These are phyloP conservation scores for Elmis aenea DNA, from an alignment of 2,888 invertebrate genomes.

Conservation along the genomic window DNA sequence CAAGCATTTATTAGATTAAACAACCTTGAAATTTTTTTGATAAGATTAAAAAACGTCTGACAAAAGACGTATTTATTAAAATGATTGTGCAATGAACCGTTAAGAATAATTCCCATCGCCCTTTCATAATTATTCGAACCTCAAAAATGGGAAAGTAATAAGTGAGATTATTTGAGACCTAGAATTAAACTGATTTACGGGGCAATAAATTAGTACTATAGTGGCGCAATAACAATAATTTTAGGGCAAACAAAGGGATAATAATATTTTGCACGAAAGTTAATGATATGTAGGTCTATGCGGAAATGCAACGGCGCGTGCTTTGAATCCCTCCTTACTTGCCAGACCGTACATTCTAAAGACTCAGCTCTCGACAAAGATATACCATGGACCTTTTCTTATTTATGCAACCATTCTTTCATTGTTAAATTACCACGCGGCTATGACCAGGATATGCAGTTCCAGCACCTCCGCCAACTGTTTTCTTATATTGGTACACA, in stretches of 20 bases:
- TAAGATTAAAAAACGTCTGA: too few relatives aligned
- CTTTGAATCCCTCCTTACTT: conserved; percentile 26
- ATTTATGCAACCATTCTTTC: conserved; percentile 25
- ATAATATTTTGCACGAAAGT: conserved; percentile 11
- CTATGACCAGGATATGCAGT: conserved; percentile 6
- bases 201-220: too few relatives aligned
- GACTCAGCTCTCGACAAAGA: conserved; percentile 28
- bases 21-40: too few relatives aligned
- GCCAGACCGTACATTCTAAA: conserved; percentile 25
- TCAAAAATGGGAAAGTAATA: too few relatives aligned
- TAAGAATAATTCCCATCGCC: too few relatives aligned
- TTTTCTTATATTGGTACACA: conserved; percentile 26
- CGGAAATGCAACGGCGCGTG: conserved; percentile 37
- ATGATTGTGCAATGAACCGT: too few relatives aligned
- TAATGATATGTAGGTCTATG: conserved; percentile 23
- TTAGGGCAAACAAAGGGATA: background rate
- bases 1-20: too few relatives aligned
- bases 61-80: too few relatives aligned
- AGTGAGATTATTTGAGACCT: too few relatives aligned
- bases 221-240: too few relatives aligned
- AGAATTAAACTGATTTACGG: too few relatives aligned
- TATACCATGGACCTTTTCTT: conserved; percentile 30
- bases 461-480: conserved; percentile 12
- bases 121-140: too few relatives aligned
- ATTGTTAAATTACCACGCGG: conserved; percentile 20